Evolutionary conservation across 2,888 invertebrate species (phyloP).

Genomic region (Steromphala cineraria): DNA sequence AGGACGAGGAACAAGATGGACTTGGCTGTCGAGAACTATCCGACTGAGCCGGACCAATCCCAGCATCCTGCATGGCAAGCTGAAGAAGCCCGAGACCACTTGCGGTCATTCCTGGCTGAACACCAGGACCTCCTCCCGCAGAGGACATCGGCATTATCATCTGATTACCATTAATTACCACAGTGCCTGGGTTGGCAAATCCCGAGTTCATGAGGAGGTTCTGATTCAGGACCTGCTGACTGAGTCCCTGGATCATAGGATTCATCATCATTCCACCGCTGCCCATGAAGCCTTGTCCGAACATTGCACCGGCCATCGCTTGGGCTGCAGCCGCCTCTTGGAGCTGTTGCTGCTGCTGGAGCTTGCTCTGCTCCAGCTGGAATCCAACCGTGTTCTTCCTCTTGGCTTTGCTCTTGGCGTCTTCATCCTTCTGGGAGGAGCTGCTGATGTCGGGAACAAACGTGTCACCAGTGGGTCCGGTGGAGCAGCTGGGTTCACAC

Average conservation of each 20-base stretch:
- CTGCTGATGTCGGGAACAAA: background rate
- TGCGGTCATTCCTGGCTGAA: slow-evolving; percentile 18
- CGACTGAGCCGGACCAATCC: slow-evolving; percentile 46
- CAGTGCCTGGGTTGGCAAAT: slow-evolving; percentile 12
- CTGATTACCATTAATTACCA: slow-evolving; percentile 25
- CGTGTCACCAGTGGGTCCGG: background rate
- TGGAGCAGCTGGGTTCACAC: slow-evolving; percentile 21
- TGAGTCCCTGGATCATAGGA: slow-evolving; percentile 37
- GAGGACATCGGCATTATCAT: slow-evolving; percentile 25
- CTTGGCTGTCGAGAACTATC: slow-evolving; percentile 29
- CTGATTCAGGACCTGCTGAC: slow-evolving; percentile 45
- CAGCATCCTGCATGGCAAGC: slow-evolving; percentile 67
- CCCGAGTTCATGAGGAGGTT: slow-evolving; percentile 53
- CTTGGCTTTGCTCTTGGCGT: slow-evolving; percentile 36
- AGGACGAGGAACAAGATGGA: slow-evolving; percentile 5
- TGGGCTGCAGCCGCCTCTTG: slow-evolving; percentile 42
- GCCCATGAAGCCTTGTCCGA: slow-evolving; percentile 12
- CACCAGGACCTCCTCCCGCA: background rate
- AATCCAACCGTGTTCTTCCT: slow-evolving; percentile 52
- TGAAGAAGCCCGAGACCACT: slow-evolving; percentile 56
- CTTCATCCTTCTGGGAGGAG: slow-evolving; percentile 39
- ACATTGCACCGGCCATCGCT: slow-evolving; percentile 20
- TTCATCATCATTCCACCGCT: slow-evolving; percentile 44
- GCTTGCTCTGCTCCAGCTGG: slow-evolving; percentile 42
- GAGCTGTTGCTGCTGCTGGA: slow-evolving; percentile 39